Evolutionary conservation across 2,797 vertebrate genomes (phyloP).

Genomic region (Apogon hyalosoma): DNA sequence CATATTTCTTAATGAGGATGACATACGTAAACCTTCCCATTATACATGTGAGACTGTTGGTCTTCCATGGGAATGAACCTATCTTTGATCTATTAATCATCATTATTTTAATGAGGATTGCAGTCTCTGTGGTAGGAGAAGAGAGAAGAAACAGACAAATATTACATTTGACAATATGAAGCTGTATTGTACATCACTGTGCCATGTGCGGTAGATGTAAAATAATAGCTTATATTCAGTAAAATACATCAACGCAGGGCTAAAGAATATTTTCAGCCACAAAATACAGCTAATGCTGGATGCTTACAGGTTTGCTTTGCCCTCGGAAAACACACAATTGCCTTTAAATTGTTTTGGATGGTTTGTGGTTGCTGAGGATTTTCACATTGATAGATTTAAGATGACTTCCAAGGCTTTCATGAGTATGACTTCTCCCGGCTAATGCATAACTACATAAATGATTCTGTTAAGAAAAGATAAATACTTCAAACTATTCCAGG

Average conservation of each 20-base stretch:
- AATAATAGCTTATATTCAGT: neutral
- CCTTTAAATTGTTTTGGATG: too few species aligned
- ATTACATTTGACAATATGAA: conserved; percentile 16
- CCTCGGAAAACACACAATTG: neutral
- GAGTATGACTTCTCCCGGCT: neutral
- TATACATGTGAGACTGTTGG: conserved; percentile 48
- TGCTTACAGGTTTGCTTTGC: neutral
- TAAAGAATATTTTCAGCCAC: too few species aligned
- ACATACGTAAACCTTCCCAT: conserved; percentile 60
- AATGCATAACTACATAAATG: neutral
- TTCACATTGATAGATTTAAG: neutral
- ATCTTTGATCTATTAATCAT: conserved; percentile 73
- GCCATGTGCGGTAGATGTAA: conserved; percentile 15
- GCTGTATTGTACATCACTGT: conserved; percentile 30
- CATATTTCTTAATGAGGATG: conserved; percentile 63
- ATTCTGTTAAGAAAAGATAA: too few species aligned
- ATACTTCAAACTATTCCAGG: too few species aligned
- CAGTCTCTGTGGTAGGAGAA: conserved; percentile 22
- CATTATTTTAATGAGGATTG: conserved; percentile 60
- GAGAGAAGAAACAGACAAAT: conserved; percentile 22
- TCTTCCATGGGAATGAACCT: conserved; percentile 54
- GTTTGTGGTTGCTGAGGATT: too few species aligned
- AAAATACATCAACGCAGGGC: neutral
- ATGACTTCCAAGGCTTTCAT: neutral
- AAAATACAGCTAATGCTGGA: too few species aligned